phyloP scores from a whole-genome alignment of 2,888 invertebrate species.

The Anticlea derivata region DNA sequence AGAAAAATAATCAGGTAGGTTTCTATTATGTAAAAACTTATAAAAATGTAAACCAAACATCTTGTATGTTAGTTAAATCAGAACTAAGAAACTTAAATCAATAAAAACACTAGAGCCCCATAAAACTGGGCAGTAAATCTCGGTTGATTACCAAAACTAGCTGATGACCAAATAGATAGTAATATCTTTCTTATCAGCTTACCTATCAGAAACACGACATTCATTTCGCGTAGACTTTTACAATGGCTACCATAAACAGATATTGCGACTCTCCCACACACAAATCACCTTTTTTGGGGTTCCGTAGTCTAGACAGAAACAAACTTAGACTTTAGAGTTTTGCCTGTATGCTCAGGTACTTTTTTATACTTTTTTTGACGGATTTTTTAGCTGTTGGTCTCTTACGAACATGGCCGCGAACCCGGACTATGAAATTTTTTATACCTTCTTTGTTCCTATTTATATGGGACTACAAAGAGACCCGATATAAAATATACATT shows the following conservation, averaged over 20 bases:
- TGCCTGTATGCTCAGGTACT: too few species aligned
- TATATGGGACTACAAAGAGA: too few species aligned
- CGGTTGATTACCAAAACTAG: constrained; percentile 11
- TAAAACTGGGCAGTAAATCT: constrained; percentile 15
- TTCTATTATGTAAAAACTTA: too few species aligned
- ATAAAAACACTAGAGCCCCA: constrained; percentile 7
- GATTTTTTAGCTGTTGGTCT: too few species aligned
- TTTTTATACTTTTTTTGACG: too few species aligned
- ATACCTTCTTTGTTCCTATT: too few species aligned
- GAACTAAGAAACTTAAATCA: constrained; percentile 3
- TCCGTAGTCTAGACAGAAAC: not conserved
- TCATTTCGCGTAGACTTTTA: constrained; percentile 24
- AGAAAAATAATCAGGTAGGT: too few species aligned
- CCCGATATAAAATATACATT: too few species aligned
- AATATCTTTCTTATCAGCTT: constrained; percentile 1
- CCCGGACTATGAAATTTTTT: too few species aligned
- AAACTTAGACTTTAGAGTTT: not conserved
- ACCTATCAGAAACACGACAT: constrained; percentile 26
- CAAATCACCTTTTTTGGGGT: constrained; percentile 32
- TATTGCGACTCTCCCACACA: constrained; percentile 38
- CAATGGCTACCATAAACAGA: constrained; percentile 28
- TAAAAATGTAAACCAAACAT: too few species aligned
- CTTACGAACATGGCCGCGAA: too few species aligned
- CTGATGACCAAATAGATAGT: constrained; percentile 19
- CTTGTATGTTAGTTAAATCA: too few species aligned